A percentile compares a stretch with the other conserved stretches of the same genome.
These are phyloP conservation scores for Mormyrus proboscirostris DNA, from an alignment of 2,797 vertebrate species.

Conservation along the genomic window DNA sequence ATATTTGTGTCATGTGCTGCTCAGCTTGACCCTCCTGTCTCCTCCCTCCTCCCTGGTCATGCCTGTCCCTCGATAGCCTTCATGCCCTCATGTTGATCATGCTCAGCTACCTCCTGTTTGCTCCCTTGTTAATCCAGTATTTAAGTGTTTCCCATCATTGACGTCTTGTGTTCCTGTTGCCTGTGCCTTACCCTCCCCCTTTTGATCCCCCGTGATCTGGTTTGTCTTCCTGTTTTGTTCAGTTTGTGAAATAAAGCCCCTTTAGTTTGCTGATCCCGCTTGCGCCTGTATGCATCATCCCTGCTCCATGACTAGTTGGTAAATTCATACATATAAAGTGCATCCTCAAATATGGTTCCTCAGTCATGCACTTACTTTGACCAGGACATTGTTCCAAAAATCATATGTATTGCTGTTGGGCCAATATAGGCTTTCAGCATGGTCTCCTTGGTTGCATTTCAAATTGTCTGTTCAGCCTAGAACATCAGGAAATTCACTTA, in stretches of 20 bases:
- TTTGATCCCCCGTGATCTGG: background rate
- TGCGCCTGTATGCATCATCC: background rate
- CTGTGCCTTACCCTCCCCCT: background rate
- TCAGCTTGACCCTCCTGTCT: background rate
- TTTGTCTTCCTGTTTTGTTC: background rate
- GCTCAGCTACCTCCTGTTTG: background rate
- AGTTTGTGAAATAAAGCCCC: background rate
- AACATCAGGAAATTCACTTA: background rate
- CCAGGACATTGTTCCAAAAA: constrained; percentile 32
- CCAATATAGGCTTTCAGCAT: constrained; percentile 24
- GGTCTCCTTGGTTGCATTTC: constrained; percentile 5
- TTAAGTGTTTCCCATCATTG: background rate
- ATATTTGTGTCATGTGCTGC: background rate
- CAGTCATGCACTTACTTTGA: constrained; percentile 11
- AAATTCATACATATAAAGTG: background rate
- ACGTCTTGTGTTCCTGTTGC: background rate
- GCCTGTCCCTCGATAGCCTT: background rate
- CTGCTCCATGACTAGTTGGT: background rate
- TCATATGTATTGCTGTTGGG: constrained; percentile 7
- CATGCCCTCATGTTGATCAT: background rate
- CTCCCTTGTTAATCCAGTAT: background rate
- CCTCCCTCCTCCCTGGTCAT: background rate
- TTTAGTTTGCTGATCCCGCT: background rate
- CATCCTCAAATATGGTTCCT: background rate
- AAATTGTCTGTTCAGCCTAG: constrained; percentile 15